Conservation (phyloP, 2,888 invertebrate genomes). For the Ochropacha duplaris region DNA sequence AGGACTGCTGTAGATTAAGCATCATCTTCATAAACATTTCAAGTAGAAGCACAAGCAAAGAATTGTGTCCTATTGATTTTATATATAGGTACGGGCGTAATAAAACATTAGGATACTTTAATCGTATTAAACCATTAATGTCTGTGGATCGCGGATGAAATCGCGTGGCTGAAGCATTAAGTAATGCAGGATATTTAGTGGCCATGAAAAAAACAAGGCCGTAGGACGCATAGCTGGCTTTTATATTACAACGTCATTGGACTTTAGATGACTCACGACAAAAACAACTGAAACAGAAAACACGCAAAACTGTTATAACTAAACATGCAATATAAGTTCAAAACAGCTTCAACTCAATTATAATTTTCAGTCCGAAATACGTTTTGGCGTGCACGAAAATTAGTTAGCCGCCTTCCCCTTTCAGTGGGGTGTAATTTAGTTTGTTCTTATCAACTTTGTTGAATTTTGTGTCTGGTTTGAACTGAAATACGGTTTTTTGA, state of each 20-base stretch:
- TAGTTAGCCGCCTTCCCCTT: not conserved
- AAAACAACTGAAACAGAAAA: not conserved
- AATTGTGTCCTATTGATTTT: too few relatives aligned
- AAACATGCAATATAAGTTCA: not conserved
- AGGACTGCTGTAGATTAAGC: too few relatives aligned
- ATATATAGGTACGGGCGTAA: too few relatives aligned
- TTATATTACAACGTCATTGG: not conserved
- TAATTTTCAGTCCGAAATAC: not conserved
- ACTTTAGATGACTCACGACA: not conserved
- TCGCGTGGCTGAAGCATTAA: too few relatives aligned
- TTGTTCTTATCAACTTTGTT: slow-evolving; percentile 1
- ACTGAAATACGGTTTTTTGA: not conserved
- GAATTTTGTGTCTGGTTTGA: not conserved
- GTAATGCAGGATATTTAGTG: too few relatives aligned
- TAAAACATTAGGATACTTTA: too few relatives aligned
- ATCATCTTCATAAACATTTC: too few relatives aligned
- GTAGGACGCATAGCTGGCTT: not conserved
- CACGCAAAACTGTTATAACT: not conserved
- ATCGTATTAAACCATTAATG: too few relatives aligned
- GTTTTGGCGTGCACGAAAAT: not conserved
- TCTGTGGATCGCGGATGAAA: too few relatives aligned
- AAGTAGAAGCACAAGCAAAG: too few relatives aligned
- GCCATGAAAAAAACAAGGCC: not conserved
- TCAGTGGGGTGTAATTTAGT: not conserved
- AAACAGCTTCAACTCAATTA: not conserved